Base-by-base conservation (phyloP, 2,113 vertebrate species). In the Siphamia tubifer region DNA sequence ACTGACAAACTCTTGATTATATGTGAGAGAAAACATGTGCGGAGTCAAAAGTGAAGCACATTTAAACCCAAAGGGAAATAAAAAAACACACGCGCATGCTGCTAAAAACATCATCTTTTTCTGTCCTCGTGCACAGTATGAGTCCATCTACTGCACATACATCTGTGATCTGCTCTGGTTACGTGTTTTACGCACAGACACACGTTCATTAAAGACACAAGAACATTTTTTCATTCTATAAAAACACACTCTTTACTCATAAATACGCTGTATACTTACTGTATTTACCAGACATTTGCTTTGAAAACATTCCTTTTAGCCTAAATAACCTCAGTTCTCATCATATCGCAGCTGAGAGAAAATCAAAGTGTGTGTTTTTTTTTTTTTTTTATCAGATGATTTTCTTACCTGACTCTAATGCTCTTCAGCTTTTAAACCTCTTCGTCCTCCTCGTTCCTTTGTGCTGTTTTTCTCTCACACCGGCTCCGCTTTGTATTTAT, bases 401-500 rank as follows among this genome's bases (percentile, higher is more conserved):
- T 45, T 47, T 36, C 6, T 84, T 91, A 92, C 92, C 90, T 92
- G 86, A 87, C 88, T 91, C 87, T 86, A 85, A 63, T 86, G 76
- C 83, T 90, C 86, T 91, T 92, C 82, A 79, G 89, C 54, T 84
- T 75, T 77, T 58, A 79, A 83, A 67, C 75, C 72, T 64, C 63
- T 31, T 31, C 64, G 43, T 28, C 78, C 38, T 69, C 77, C 64
- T 58, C 70, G 67, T 45, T 68, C 65, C 86, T 90, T 91, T 90
- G 85, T 92, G 82, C 61, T 49, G 77, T 45, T 79, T 83, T 80
- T 47, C 64, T 71, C 47, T 56, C 74, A 54, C 42, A 77, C 81
- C 86, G 88, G 85, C 82, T 90, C 53, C 64, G 88, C 85, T 89
- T 86, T 89, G 86, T 92, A 89, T 93, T 91, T 92, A 90, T 91